Evolutionary conservation across 1,140 invertebrate genomes (phyloP).

Genomic region (Drosophila busckii): DNA sequence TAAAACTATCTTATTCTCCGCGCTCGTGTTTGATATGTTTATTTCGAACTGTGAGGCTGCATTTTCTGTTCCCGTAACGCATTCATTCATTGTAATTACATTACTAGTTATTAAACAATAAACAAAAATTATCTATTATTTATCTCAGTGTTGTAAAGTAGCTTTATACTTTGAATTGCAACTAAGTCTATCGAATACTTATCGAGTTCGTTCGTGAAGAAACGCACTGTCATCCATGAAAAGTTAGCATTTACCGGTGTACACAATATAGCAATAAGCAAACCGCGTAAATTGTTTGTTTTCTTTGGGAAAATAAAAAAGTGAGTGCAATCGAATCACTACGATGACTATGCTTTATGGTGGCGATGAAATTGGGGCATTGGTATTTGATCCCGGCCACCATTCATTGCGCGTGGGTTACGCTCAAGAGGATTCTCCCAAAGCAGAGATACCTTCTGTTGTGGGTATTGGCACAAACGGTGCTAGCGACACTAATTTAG

Average conservation of each 20-base stretch:
- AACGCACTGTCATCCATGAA: no score
- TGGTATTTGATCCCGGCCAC: slow-evolving; percentile 98
- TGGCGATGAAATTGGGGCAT: slow-evolving; percentile 97
- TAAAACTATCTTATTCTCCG: slow-evolving; percentile 32
- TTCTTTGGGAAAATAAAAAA: slow-evolving; percentile 5
- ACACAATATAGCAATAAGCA: no score
- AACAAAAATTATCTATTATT: no score
- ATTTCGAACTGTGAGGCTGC: slow-evolving; percentile 17
- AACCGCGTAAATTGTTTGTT: no score
- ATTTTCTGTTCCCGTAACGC: slow-evolving; percentile 10
- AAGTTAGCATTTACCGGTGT: no score
- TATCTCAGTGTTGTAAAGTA: no score
- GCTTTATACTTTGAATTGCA: no score
- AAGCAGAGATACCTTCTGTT: slow-evolving; percentile 93
- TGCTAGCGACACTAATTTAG: slow-evolving; percentile 80
- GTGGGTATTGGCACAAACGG: slow-evolving; percentile 85
- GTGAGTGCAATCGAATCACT: slow-evolving; percentile 22
- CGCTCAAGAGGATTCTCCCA: slow-evolving; percentile 90
- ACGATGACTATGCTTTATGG: slow-evolving; percentile 87
- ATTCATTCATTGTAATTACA: no score
- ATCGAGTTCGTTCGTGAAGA: no score
- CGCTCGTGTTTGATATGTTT: slow-evolving; percentile 36
- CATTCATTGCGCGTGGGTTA: slow-evolving; percentile 84
- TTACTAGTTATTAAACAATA: no score
- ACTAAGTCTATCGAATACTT: no score